Evolutionary conservation across 1,140 invertebrate species (phyloP), one percentile per base, ranked within the genome.

Genomic region (Nylanderia fulva): DNA sequence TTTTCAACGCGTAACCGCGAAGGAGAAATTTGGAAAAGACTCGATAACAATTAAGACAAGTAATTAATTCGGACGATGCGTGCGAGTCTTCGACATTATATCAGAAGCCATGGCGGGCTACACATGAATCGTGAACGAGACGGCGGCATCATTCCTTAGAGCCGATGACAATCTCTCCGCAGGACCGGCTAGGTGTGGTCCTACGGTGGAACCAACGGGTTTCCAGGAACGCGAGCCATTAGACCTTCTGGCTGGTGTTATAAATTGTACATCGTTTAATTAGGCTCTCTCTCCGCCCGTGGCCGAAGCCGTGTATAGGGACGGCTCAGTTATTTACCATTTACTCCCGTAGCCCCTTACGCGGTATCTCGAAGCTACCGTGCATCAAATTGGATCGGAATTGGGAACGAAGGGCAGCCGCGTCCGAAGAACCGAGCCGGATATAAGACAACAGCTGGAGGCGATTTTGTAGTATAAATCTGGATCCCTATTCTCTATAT

Each of bases 231-330:
- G 94, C 91, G 93, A 94, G 93, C 94, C 94, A 94, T 94, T 94
- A 94, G 93, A 94, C 91, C 93, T 91, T 93, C 91, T 90, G 91
- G 88, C 92, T 94, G 93, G 94, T 94, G 94, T 95, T 95, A 95
- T 95, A 95, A 94, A 95, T 95, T 94, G 93, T 94, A 94, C 94
- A 95, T 95, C 93, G 94, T 95, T 95, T 94, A 95, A 94, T 95
- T 95, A 95, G 94, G 93, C 92, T 91, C 93, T 91, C 88, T 86
- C 91, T 82, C 79, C 69, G 85, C 84, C 88, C 86, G 88, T 85
- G 86, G 89, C 85, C 64, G 84, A n/a, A 82, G 87, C 88, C 91
- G 88, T 89, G 90, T 92, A 48, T 48, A 89, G 87, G 84, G 86
- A 87, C 90, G 79, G 79, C 87, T 90, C 91, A 86, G 92, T 93